These are phyloP conservation scores for Eretmocerus hayati DNA, from an alignment of 2,888 invertebrate species.

Conservation along the genomic window DNA sequence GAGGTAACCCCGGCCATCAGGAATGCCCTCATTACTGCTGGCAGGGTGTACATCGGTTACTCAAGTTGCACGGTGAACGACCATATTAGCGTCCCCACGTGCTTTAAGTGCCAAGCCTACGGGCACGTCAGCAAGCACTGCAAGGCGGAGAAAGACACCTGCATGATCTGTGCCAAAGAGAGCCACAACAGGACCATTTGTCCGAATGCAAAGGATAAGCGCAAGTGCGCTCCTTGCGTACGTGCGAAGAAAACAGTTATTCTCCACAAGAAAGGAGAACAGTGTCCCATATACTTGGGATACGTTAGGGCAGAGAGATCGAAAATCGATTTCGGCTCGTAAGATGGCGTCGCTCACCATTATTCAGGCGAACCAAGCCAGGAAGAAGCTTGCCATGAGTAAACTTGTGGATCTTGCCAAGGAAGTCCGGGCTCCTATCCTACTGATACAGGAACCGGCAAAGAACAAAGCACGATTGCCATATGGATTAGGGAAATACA, in stretches of 20 bases:
- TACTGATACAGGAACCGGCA: constrained; percentile 9
- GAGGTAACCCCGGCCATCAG: constrained; percentile 1
- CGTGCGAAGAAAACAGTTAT: neutral
- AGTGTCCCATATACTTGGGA: constrained; percentile 5
- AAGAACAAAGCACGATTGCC: neutral
- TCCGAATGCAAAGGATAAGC: neutral
- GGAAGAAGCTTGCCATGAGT: neutral
- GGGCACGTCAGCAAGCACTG: neutral
- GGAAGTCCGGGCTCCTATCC: neutral
- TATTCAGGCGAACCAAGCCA: constrained; percentile 4
- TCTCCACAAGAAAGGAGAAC: neutral
- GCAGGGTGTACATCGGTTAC: constrained; percentile 14
- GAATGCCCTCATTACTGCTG: neutral
- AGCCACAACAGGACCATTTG: neutral
- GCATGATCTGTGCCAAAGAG: neutral
- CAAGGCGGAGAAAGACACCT: neutral
- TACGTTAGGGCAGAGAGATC: neutral
- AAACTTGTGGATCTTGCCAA: neutral
- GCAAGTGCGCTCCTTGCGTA: constrained; percentile 4
- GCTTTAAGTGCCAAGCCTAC: neutral
- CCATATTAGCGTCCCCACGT: neutral
- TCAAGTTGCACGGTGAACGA: constrained; percentile 7
- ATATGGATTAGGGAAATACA: neutral
- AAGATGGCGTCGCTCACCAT: neutral
- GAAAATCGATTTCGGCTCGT: constrained; percentile 5